Conservation (phyloP, 2,797 vertebrate species). For the Phoebastria nigripes region DNA sequence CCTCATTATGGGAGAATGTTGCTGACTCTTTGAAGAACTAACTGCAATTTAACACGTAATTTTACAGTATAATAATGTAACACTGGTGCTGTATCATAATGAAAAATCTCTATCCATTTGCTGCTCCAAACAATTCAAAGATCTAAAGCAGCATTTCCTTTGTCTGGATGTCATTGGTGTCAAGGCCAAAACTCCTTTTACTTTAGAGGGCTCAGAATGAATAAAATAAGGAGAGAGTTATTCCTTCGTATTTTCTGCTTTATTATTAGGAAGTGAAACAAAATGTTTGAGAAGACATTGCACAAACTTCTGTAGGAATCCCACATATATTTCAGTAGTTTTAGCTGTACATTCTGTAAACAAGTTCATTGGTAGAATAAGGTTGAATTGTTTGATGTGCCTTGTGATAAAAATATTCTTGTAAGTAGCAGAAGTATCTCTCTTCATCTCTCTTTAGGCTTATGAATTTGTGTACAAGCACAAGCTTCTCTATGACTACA, state of each 20-base stretch:
- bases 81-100: not conserved
- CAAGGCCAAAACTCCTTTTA: not conserved
- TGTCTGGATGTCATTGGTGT: not conserved
- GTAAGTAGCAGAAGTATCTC: not conserved
- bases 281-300: not conserved
- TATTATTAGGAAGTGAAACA: not conserved
- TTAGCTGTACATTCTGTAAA: not conserved
- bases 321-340: not conserved
- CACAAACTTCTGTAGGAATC: not conserved
- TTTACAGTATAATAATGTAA: not conserved
- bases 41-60: not conserved
- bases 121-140: not conserved
- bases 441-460: not conserved
- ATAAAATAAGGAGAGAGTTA: not conserved
- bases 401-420: not conserved
- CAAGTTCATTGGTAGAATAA: not conserved
- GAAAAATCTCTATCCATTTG: not conserved
- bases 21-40: not conserved
- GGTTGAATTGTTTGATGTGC: not conserved
- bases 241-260: not conserved
- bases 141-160: not conserved
- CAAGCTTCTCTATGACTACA: not conserved
- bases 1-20: not conserved
- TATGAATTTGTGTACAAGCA: not conserved
- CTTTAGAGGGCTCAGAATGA: not conserved